These are phyloP conservation scores for Pygoscelis adeliae DNA, from an alignment of 2,113 vertebrate species.

Conservation along the genomic window DNA sequence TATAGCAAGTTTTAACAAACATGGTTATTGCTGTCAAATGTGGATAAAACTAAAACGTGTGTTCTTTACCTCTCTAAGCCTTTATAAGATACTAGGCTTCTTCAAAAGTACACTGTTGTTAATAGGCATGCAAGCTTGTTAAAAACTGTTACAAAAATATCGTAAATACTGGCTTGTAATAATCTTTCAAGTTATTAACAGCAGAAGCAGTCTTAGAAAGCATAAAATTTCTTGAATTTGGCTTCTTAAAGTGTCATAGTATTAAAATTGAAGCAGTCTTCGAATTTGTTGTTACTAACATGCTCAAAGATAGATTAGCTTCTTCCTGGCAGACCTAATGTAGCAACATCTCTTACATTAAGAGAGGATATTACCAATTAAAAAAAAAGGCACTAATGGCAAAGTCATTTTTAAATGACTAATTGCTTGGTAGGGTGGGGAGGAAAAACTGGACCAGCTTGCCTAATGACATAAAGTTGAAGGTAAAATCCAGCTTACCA, in stretches of 20 bases:
- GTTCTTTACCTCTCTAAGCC: not conserved
- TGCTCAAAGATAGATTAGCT: not conserved
- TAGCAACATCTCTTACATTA: not conserved
- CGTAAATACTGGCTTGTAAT: not conserved
- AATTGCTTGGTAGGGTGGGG: not conserved
- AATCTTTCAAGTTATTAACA: not conserved
- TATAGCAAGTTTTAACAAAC: not conserved
- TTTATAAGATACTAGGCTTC: not conserved
- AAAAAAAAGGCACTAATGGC: not conserved
- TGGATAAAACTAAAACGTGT: not conserved
- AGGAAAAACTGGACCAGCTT: not conserved
- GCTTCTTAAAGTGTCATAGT: not conserved
- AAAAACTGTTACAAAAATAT: not conserved
- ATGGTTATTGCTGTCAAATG: not conserved
- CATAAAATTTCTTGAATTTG: not conserved
- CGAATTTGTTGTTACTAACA: not conserved
- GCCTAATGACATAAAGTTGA: not conserved
- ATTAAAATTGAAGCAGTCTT: not conserved
- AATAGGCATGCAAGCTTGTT: not conserved
- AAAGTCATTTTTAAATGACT: not conserved
- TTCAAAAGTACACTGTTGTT: not conserved
- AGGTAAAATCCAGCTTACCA: not conserved
- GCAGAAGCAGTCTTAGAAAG: not conserved
- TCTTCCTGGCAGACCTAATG: not conserved
- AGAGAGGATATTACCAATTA: not conserved